Percentiles rank a stretch among this genome's conserved stretches.
These are phyloP conservation scores for Imbricaverruca yamaguchii DNA, from an alignment of 2,888 invertebrate species.

Conservation along the genomic window DNA sequence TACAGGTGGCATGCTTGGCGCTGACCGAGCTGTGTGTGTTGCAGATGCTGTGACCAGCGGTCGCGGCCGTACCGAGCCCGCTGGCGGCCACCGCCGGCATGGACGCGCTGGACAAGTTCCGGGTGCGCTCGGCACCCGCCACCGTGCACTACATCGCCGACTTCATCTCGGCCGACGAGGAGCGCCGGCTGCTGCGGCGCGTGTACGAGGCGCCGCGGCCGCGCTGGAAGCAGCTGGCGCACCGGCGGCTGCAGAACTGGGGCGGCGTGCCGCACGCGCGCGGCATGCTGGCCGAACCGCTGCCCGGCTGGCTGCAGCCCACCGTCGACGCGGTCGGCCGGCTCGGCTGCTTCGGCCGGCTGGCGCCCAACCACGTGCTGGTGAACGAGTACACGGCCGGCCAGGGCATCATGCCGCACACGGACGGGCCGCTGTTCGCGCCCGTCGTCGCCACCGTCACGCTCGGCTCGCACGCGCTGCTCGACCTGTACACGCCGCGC, in stretches of 20 bases:
- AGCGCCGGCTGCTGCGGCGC: conserved; percentile 59
- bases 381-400: conserved; percentile 89
- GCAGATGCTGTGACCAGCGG: too few species aligned
- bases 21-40: too few species aligned
- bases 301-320: conserved; percentile 75
- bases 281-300: conserved; percentile 83
- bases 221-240: conserved; percentile 89
- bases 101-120: too few species aligned
- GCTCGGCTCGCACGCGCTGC: conserved; percentile 80
- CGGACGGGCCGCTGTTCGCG: conserved; percentile 88
- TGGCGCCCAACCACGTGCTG: conserved; percentile 76
- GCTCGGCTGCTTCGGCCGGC: conserved; percentile 59
- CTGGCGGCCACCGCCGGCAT: too few species aligned
- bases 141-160: conserved; percentile 74
- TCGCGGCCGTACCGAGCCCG: too few species aligned
- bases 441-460: conserved; percentile 89
- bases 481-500: conserved; percentile 48
- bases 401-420: conserved; percentile 95
- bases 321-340: conserved; percentile 62
- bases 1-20: too few species aligned
- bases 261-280: conserved; percentile 89
- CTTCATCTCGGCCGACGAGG: conserved; percentile 64
- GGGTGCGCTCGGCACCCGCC: conserved; percentile 42
- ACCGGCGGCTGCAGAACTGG: conserved; percentile 93
- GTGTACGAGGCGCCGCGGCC: conserved; percentile 78